Evolutionary conservation across 2,797 vertebrate genomes (phyloP).

Genomic region (Gobio occitaniae): DNA sequence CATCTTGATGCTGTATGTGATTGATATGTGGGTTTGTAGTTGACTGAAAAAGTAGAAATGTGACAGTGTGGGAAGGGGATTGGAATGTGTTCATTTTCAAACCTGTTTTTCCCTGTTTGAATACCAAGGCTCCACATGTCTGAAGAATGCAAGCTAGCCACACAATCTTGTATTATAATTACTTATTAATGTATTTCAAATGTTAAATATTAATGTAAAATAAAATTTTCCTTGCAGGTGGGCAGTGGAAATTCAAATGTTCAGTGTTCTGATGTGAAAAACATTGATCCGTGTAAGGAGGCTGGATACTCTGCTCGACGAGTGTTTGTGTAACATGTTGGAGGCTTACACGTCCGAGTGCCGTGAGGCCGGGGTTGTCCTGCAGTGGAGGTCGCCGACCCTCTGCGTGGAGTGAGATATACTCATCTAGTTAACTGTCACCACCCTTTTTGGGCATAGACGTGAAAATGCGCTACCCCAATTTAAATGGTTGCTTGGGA

Average conservation of each 20-base stretch:
- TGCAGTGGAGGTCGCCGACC: constrained; percentile 86
- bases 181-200: background rate
- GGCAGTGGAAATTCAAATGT: constrained; percentile 67
- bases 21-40: background rate
- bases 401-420: constrained; percentile 81
- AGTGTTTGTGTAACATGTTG: constrained; percentile 87
- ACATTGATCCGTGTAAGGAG: constrained; percentile 85
- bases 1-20: background rate
- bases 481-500: background rate
- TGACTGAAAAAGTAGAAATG: background rate
- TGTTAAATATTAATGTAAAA: background rate
- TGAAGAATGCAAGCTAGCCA: background rate
- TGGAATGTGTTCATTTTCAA: background rate
- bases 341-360: constrained; percentile 89
- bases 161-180: background rate
- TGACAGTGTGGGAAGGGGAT: background rate
- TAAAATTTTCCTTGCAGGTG: constrained; percentile 67
- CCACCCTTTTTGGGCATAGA: background rate
- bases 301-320: constrained; percentile 85
- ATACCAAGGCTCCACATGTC: background rate
- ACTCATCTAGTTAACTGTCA: background rate
- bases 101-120: background rate
- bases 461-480: background rate
- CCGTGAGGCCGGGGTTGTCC: constrained; percentile 81
- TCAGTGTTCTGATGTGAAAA: constrained; percentile 74